A percentile compares a stretch with the other conserved stretches of the same genome.
These are phyloP conservation scores for Otus sunia DNA, from an alignment of 2,113 vertebrate species.

Conservation along the genomic window DNA sequence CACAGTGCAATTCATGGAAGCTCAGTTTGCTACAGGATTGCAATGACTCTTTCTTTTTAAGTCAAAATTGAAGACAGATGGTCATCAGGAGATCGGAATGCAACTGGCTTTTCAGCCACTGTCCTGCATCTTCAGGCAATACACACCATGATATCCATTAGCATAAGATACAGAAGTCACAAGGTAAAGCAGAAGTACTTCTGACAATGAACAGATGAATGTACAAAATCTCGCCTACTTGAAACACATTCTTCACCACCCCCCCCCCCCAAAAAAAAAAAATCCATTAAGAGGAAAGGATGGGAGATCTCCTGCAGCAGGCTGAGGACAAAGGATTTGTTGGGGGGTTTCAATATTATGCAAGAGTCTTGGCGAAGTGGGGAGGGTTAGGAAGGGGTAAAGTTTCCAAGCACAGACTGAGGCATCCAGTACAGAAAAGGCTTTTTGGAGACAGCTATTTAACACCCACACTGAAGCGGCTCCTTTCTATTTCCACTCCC, in stretches of 20 bases:
- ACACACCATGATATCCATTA: neutral
- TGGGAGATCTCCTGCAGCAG: neutral
- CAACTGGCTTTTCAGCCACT: neutral
- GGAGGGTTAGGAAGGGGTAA: neutral
- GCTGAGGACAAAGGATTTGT: neutral
- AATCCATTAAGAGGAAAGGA: neutral
- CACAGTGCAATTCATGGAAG: neutral
- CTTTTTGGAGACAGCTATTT: neutral
- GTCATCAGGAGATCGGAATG: neutral
- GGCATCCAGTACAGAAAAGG: neutral
- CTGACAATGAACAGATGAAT: neutral
- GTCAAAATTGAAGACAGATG: neutral
- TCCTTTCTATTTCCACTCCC: neutral
- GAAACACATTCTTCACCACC: neutral
- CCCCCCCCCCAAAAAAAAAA: neutral
- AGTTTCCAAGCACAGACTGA: neutral
- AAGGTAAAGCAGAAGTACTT: neutral
- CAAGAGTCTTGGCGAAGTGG: neutral
- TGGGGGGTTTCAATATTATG: neutral
- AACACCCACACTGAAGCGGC: neutral
- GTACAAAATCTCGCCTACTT: neutral
- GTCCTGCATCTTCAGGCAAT: neutral
- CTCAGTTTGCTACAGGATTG: neutral
- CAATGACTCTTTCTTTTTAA: neutral
- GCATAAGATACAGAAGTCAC: neutral